phyloP scores from a whole-genome alignment of 2,113 vertebrate species.

The Diphyllodes magnificus region DNA sequence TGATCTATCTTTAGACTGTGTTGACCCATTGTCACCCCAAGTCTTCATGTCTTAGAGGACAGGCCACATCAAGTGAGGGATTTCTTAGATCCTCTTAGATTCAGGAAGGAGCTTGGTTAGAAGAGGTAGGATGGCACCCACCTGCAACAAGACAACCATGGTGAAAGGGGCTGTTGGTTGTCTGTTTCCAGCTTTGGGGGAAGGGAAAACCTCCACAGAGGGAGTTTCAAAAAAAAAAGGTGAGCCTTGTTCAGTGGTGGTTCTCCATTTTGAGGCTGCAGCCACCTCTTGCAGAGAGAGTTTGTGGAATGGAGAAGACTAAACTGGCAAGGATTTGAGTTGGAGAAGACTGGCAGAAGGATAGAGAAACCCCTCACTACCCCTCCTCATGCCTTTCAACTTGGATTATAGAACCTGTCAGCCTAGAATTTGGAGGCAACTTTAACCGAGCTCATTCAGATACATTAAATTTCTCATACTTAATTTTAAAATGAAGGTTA shows the following conservation, averaged over 20 bases:
- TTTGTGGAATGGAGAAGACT: neutral
- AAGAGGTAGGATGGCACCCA: neutral
- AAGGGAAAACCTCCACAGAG: neutral
- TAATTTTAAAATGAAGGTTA: neutral
- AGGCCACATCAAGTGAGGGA: constrained; percentile 1
- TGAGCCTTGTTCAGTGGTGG: neutral
- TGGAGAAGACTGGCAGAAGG: neutral
- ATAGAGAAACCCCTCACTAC: neutral
- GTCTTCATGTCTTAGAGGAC: neutral
- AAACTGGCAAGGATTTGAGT: neutral
- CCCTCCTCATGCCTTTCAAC: neutral
- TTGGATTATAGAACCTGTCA: neutral
- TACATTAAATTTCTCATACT: neutral
- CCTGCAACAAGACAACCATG: neutral
- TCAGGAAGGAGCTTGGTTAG: neutral
- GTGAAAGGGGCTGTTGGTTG: neutral
- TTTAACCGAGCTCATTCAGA: neutral
- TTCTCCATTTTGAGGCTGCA: neutral
- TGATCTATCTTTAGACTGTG: constrained; percentile 47
- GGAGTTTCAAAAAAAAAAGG: neutral
- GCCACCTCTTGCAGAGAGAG: neutral
- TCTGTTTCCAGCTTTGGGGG: neutral
- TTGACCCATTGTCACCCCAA: neutral
- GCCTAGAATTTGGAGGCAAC: neutral
- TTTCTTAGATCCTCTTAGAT: constrained; percentile 57